phyloP scores from a whole-genome alignment of 2,113 vertebrate species.

The Silurus meridionalis region DNA sequence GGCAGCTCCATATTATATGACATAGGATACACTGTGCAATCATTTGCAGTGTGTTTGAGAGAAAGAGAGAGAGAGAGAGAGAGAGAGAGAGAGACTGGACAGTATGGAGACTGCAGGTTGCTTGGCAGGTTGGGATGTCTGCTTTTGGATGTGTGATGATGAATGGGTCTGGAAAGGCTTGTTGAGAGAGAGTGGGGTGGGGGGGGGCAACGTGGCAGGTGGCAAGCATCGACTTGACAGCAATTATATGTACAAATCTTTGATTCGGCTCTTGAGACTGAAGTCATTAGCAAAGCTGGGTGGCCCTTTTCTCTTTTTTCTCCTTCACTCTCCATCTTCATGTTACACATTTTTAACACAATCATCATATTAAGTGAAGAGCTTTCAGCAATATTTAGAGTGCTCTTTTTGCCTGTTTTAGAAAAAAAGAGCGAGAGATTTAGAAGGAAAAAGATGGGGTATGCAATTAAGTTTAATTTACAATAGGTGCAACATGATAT shows the following conservation, averaged over 20 bases:
- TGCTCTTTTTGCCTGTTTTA: neutral
- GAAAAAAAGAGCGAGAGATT: neutral
- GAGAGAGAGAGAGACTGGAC: slow-evolving; percentile 55
- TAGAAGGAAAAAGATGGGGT: neutral
- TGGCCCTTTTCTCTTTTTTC: slow-evolving; percentile 70
- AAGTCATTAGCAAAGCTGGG: slow-evolving; percentile 83
- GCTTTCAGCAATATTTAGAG: slow-evolving; percentile 13
- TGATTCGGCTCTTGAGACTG: slow-evolving; percentile 86
- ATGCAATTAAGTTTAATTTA: slow-evolving; percentile 40
- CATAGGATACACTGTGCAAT: slow-evolving; percentile 22
- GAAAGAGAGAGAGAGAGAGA: slow-evolving; percentile 1
- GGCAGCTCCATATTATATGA: neutral
- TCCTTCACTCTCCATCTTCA: slow-evolving; percentile 31
- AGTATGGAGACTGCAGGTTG: slow-evolving; percentile 76
- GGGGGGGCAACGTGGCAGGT: slow-evolving; percentile 80
- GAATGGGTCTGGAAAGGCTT: slow-evolving; percentile 76
- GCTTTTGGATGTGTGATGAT: slow-evolving; percentile 75
- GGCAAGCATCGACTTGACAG: slow-evolving; percentile 87
- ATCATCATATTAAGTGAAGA: slow-evolving; percentile 7
- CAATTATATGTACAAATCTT: slow-evolving; percentile 94
- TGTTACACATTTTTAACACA: neutral
- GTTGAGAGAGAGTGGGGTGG: slow-evolving; percentile 70
- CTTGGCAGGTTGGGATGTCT: slow-evolving; percentile 81
- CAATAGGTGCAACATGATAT: slow-evolving; percentile 32
- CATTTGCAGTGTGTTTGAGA: slow-evolving; percentile 6